phyloP scores from a whole-genome alignment of 2,888 invertebrate genomes.

The Idaea biselata region DNA sequence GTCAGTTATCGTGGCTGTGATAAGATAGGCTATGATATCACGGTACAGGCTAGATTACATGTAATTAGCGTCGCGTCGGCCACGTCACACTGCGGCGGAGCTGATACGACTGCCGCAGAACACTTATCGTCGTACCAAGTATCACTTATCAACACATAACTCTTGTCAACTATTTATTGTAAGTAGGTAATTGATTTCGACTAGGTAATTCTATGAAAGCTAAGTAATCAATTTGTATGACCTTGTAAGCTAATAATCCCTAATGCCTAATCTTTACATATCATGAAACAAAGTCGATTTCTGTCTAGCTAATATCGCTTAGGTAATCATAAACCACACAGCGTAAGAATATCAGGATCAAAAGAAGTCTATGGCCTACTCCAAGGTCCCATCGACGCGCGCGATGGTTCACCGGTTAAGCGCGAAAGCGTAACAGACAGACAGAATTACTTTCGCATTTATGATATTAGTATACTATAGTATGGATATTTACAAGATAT shows the following conservation, averaged over 20 bases:
- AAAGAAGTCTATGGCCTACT: too few species aligned
- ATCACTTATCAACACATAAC: constrained; percentile 4
- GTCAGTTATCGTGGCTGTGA: constrained; percentile 26
- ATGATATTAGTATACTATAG: too few species aligned
- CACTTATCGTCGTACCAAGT: constrained; percentile 47
- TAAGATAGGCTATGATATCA: constrained; percentile 52
- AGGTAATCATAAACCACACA: too few species aligned
- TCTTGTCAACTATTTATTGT: neutral
- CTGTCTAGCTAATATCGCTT: too few species aligned
- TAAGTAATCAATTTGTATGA: neutral
- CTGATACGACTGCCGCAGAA: constrained; percentile 67
- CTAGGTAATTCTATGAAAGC: neutral
- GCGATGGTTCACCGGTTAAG: too few species aligned
- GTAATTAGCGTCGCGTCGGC: constrained; percentile 54
- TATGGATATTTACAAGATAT: too few species aligned
- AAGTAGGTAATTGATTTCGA: too few species aligned
- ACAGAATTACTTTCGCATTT: too few species aligned
- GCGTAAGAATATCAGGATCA: too few species aligned
- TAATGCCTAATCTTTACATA: neutral
- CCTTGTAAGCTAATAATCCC: neutral
- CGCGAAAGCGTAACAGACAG: too few species aligned
- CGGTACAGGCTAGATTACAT: constrained; percentile 41
- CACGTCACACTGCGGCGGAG: constrained; percentile 73
- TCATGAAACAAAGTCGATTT: too few species aligned
- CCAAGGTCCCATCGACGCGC: too few species aligned